Conservation (phyloP, 2,113 vertebrate species). For the Oreochromis tanganicae region DNA sequence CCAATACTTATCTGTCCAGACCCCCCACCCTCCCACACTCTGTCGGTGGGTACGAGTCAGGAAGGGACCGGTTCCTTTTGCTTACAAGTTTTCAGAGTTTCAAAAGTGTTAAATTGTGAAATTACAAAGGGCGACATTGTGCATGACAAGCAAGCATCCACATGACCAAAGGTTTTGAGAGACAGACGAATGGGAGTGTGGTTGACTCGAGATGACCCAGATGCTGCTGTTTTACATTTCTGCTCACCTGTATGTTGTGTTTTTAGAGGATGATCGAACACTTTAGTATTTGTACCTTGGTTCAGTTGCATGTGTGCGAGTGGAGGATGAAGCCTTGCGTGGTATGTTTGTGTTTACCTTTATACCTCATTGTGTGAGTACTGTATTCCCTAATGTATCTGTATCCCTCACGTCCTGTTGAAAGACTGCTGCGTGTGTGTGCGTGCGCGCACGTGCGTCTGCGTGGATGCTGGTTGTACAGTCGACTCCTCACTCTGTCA, state of each 20-base stretch:
- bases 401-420: constrained; percentile 44
- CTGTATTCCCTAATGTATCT: constrained; percentile 53
- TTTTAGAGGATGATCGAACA: constrained; percentile 49
- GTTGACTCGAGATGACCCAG: constrained; percentile 40
- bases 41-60: not conserved
- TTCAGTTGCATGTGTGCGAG: constrained; percentile 54
- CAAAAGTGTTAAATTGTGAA: constrained; percentile 36
- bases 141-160: constrained; percentile 50
- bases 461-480: constrained; percentile 55
- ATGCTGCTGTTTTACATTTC: constrained; percentile 62
- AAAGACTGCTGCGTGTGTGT: constrained; percentile 12
- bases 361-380: constrained; percentile 70
- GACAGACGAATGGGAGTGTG: constrained; percentile 24
- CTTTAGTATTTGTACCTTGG: constrained; percentile 57
- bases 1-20: not conserved
- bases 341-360: constrained; percentile 58
- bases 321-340: constrained; percentile 29
- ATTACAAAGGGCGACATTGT: constrained; percentile 16
- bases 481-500: constrained; percentile 62
- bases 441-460: not conserved
- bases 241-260: constrained; percentile 57
- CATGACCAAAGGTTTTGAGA: constrained; percentile 63
- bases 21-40: not conserved
- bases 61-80: not conserved
- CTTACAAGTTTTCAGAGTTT: not conserved